phyloP scores from a whole-genome alignment of 1,140 invertebrate species.

The Thaumetopoea pityocampa region DNA sequence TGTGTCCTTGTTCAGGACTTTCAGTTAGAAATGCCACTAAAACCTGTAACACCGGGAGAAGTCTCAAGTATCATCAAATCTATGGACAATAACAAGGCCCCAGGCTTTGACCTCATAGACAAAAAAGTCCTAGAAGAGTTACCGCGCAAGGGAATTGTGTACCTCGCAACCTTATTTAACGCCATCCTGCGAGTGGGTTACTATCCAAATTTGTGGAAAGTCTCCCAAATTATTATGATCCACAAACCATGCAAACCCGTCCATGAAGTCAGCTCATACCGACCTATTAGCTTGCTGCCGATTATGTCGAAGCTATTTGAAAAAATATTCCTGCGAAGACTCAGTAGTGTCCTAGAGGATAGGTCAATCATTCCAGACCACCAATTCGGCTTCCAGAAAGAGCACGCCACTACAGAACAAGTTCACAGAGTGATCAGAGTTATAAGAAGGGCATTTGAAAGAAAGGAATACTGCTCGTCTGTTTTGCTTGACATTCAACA shows the following conservation, averaged over 20 bases:
- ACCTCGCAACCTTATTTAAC: constrained; percentile 16
- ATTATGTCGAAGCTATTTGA: constrained; percentile 9
- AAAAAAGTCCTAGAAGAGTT: constrained; percentile 14
- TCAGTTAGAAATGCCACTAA: not conserved
- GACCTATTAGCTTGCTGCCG: constrained; percentile 11
- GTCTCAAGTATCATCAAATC: constrained; percentile 4
- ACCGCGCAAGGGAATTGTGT: constrained; percentile 2
- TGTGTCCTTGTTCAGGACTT: not conserved
- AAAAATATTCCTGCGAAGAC: constrained; percentile 5
- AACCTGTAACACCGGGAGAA: not conserved
- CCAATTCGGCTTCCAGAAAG: constrained; percentile 16
- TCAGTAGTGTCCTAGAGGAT: constrained; percentile 6
- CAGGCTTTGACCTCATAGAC: constrained; percentile 21
- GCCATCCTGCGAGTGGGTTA: constrained; percentile 3
- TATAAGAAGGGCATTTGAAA: constrained; percentile 1
- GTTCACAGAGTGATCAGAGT: constrained; percentile 1
- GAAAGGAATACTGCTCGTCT: not conserved
- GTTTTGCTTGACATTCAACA: constrained; percentile 2
- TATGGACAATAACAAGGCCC: constrained; percentile 9
- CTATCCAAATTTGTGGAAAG: constrained; percentile 13
- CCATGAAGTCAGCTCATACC: too few species aligned
- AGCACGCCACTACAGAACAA: constrained; percentile 1
- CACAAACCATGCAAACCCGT: constrained; percentile 11
- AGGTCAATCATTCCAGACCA: constrained; percentile 12
- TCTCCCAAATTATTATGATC: constrained; percentile 15